These are phyloP conservation scores for Pinctada fucata DNA, from an alignment of 2,888 invertebrate species.

Conservation along the genomic window DNA sequence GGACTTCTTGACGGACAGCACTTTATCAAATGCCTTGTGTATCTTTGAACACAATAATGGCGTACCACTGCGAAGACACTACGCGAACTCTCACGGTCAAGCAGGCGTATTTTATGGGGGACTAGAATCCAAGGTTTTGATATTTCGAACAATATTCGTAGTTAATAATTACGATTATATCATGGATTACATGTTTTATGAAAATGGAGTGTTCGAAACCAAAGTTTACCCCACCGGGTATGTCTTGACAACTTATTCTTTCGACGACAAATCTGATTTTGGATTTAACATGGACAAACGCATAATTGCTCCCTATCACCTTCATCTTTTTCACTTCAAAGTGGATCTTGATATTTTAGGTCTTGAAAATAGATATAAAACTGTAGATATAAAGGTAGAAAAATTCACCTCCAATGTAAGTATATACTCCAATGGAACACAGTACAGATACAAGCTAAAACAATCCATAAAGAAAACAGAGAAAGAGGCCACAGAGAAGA, in stretches of 20 bases:
- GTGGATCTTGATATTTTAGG: conserved; percentile 71
- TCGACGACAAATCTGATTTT: conserved; percentile 54
- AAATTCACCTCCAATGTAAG: conserved; percentile 8
- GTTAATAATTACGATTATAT: conserved; percentile 72
- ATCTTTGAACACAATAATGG: conserved; percentile 68
- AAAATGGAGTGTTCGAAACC: conserved; percentile 66
- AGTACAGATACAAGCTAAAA: conserved; percentile 47
- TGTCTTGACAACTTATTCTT: conserved; percentile 58
- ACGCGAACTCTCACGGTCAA: conserved; percentile 54
- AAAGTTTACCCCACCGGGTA: conserved; percentile 68
- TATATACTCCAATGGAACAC: conserved; percentile 39
- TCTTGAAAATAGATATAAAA: conserved; percentile 63
- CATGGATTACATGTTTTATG: conserved; percentile 68
- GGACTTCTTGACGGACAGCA: conserved; percentile 25
- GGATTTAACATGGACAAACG: conserved; percentile 56
- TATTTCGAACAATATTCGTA: conserved; percentile 63
- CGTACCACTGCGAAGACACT: conserved; percentile 64
- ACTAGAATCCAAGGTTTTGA: conserved; percentile 56
- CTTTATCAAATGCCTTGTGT: conserved; percentile 59
- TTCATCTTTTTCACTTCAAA: conserved; percentile 70
- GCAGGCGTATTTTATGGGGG: conserved; percentile 65
- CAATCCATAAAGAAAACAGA: conserved; percentile 56
- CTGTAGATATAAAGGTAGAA: conserved; percentile 55
- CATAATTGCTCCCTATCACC: conserved; percentile 63
- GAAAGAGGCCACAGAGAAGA: conserved; percentile 56